Evolutionary conservation across 1,140 invertebrate genomes (phyloP).

Genomic region (Dendrolimus kikuchii): DNA sequence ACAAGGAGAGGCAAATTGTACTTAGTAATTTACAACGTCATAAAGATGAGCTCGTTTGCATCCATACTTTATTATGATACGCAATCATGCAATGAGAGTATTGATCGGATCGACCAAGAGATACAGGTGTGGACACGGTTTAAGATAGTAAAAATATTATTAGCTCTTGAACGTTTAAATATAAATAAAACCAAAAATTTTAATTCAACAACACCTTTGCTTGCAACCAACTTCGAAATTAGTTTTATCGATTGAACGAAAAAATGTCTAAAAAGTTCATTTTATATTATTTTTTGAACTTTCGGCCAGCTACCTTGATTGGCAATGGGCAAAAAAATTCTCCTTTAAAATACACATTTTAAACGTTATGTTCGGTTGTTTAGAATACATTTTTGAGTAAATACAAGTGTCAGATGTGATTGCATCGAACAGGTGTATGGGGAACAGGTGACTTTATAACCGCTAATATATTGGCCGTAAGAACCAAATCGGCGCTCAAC

Average conservation of each 20-base stretch:
- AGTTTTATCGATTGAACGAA: conserved; percentile 10
- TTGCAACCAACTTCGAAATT: too few species aligned
- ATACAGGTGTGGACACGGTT: too few species aligned
- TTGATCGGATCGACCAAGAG: too few species aligned
- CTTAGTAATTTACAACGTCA: too few species aligned
- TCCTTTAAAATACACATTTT: conserved; percentile 8
- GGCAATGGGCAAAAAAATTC: conserved; percentile 26
- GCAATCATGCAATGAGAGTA: too few species aligned
- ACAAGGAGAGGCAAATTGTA: too few species aligned
- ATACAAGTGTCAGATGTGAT: conserved; percentile 48
- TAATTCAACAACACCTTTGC: too few species aligned
- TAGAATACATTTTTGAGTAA: conserved; percentile 20
- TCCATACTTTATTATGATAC: too few species aligned
- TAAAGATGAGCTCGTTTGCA: too few species aligned
- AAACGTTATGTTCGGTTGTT: conserved; percentile 3
- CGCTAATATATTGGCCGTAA: conserved; percentile 61
- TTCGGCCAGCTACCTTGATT: conserved; percentile 36
- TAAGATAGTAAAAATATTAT: too few species aligned
- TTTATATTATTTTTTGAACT: conserved; percentile 38
- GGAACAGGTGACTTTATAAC: conserved; percentile 63
- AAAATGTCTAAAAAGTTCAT: conserved; percentile 21
- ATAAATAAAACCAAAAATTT: too few species aligned
- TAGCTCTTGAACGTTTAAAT: too few species aligned
- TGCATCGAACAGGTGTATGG: conserved; percentile 56
- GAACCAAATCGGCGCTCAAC: conserved; percentile 53